Conservation (phyloP, 2,888 invertebrate genomes). For the Idaea straminata region DNA sequence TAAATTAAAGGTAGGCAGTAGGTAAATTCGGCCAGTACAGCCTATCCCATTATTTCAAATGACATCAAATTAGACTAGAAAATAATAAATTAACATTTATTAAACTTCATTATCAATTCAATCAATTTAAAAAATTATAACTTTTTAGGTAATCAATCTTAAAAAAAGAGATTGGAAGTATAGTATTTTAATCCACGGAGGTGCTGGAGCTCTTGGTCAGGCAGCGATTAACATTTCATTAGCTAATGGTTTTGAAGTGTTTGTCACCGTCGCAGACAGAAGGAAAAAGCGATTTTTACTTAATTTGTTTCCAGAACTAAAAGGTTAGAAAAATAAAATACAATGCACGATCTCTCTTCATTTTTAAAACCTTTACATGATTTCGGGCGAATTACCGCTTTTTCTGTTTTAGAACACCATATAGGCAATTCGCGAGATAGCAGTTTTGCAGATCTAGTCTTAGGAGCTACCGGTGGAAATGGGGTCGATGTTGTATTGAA, state of each 20-base stretch:
- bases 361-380: neutral
- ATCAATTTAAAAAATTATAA: too few relatives aligned
- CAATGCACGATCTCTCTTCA: neutral
- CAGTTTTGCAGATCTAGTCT: slow-evolving; percentile 44
- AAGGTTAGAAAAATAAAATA: slow-evolving; percentile 28
- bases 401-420: slow-evolving; percentile 41
- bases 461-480: slow-evolving; percentile 35
- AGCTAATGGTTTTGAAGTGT: slow-evolving; percentile 45
- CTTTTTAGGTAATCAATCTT: neutral
- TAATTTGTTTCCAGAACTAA: slow-evolving; percentile 49
- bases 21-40: too few relatives aligned
- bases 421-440: slow-evolving; percentile 50
- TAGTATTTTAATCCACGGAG: slow-evolving; percentile 51
- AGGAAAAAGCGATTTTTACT: slow-evolving; percentile 36
- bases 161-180: neutral
- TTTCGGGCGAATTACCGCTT: neutral
- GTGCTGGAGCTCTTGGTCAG: slow-evolving; percentile 57
- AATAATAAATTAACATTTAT: too few relatives aligned
- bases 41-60: too few relatives aligned
- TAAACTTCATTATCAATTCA: too few relatives aligned
- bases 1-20: too few relatives aligned
- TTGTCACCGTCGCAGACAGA: slow-evolving; percentile 47
- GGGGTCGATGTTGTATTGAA: slow-evolving; percentile 43
- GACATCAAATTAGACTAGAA: too few relatives aligned
- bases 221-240: slow-evolving; percentile 52